Evolutionary conservation across 2,797 vertebrate species (phyloP), one percentile per base, ranked within the genome.

Genomic region (Sebastes minor): DNA sequence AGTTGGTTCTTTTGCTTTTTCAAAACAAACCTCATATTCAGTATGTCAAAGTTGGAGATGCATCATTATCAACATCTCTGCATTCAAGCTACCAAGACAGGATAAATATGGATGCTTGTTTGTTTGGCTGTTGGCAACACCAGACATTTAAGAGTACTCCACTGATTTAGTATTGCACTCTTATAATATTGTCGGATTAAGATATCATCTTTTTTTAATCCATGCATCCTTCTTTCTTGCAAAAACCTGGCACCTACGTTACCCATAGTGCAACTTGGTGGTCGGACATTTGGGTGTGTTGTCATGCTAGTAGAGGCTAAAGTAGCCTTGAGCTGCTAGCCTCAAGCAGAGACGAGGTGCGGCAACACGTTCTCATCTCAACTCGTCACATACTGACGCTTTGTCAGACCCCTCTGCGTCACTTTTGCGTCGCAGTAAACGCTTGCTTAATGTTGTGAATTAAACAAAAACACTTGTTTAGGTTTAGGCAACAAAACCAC

Each of bases 1-100:
- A 25, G 10, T 53, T 78, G 14, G 46, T 71, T 70, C 25, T 22
- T 69, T 62, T 71, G 22, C 10, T 55, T 74, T 67, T 73, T 68
- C 28, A 33, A 46, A 35, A 5, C 28, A 61, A 72, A 35, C 4
- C 2, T 16, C 52, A 7, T 5, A 61, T n/a, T 25, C 35, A 23
- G 1, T n/a, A 25, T 20, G 35, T 20, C n/a, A 18, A 46, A 27
- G 20, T 23, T 25, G 33, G 7, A 76, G 64, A 71, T 20, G 27
- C 10, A 32, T 71, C 23, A 56, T 56, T 23, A 28, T 32, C 25
- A 35, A 9, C n/a, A 1, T 27, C 35, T 52, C 8, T 72, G 12
- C 16, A 22, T 53, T 78, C 8, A 35, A 53, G 11, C 13, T 61
- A 2, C 20, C 4, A 38, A 18, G 11, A 14, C 6, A 12, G 25